Conservation (phyloP, 1,140 invertebrate genomes). For the Tenebrio molitor region DNA sequence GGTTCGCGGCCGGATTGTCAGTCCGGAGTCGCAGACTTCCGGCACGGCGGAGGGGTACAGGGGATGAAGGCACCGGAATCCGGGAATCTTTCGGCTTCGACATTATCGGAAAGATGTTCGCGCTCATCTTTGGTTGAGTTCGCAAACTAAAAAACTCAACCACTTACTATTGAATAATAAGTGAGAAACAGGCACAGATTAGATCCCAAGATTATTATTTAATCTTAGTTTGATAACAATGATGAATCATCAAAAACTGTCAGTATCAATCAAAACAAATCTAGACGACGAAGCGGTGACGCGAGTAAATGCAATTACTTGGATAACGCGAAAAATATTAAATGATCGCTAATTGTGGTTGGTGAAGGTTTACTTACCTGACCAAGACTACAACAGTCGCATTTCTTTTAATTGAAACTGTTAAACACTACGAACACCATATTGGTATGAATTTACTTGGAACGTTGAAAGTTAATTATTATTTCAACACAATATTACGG, state of each 20-base stretch:
- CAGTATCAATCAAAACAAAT: neutral
- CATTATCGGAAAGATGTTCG: constrained; percentile 47
- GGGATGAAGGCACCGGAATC: constrained; percentile 63
- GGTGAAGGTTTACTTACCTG: neutral
- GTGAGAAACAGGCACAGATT: no score
- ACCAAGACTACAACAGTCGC: neutral
- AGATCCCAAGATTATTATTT: no score
- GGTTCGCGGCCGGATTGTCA: constrained; percentile 56
- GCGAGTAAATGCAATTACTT: no score
- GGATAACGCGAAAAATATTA: no score
- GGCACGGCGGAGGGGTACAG: constrained; percentile 67
- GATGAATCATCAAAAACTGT: neutral
- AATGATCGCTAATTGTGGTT: no score
- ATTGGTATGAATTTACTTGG: constrained; percentile 2
- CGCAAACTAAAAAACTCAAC: neutral
- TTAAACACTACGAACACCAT: neutral
- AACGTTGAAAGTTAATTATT: constrained; percentile 32
- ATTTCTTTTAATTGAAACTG: neutral
- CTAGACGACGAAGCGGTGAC: no score
- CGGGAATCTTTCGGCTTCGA: constrained; percentile 24
- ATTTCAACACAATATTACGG: constrained; percentile 33
- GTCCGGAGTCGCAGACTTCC: constrained; percentile 66
- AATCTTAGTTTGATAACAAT: neutral
- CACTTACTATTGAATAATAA: neutral
- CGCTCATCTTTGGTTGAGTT: constrained; percentile 48